Evolutionary conservation across 2,113 vertebrate genomes (phyloP).

Genomic region (Sinocyclocheilus grahami): DNA sequence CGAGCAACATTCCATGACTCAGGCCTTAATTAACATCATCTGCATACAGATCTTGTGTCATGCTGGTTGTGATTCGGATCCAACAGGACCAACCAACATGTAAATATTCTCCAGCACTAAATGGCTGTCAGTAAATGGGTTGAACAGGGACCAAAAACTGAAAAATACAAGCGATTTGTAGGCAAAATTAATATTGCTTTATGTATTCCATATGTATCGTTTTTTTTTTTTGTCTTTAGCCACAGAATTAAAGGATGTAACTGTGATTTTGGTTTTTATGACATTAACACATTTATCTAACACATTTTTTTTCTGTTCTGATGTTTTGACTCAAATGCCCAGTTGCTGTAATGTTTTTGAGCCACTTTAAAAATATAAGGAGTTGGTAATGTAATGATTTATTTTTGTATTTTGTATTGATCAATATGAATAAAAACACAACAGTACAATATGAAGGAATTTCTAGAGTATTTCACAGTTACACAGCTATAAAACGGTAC

Average conservation of each 20-base stretch:
- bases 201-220: constrained; percentile 24
- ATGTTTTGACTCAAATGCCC: constrained; percentile 21
- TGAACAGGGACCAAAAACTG: constrained; percentile 29
- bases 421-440: constrained; percentile 61
- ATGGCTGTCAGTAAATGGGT: constrained; percentile 7
- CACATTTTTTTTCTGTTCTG: constrained; percentile 4
- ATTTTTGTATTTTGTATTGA: constrained; percentile 69
- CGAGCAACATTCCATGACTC: constrained; percentile 15
- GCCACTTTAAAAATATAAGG: constrained; percentile 69
- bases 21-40: constrained; percentile 17
- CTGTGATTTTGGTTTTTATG: neutral
- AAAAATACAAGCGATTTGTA: too few species aligned
- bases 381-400: constrained; percentile 64
- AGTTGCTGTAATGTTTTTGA: constrained; percentile 58
- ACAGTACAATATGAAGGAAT: constrained; percentile 69
- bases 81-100: constrained; percentile 6
- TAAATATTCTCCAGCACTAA: constrained; percentile 17
- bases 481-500: neutral
- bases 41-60: constrained; percentile 3
- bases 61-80: neutral
- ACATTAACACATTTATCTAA: constrained; percentile 16
- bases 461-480: constrained; percentile 24
- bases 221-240: neutral
- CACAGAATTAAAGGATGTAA: neutral
- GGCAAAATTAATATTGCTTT: constrained; percentile 23